A percentile compares a stretch with the other conserved stretches of the same genome.
These are phyloP conservation scores for Corapipo altera DNA, from an alignment of 2,113 vertebrate genomes.

Conservation along the genomic window DNA sequence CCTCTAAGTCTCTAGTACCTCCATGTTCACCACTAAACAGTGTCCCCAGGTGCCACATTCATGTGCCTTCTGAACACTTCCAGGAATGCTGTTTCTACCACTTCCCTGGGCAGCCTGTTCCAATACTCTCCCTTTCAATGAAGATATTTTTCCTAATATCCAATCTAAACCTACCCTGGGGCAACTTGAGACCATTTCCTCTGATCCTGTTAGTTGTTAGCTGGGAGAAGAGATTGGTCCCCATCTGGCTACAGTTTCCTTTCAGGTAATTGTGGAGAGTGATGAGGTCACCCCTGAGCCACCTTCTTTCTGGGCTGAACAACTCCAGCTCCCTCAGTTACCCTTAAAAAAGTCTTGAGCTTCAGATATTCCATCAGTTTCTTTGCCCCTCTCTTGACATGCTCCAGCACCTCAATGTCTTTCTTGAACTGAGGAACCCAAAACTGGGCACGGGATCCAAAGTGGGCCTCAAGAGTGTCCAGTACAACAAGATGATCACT, in stretches of 20 bases:
- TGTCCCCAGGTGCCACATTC: background rate
- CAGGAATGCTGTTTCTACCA: background rate
- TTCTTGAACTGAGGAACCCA: background rate
- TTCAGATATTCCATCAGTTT: background rate
- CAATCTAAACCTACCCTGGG: background rate
- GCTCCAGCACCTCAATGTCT: background rate
- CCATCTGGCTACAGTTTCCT: background rate
- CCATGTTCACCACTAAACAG: background rate
- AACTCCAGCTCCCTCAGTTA: background rate
- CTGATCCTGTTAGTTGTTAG: background rate
- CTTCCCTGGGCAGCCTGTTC: background rate
- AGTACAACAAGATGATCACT: background rate
- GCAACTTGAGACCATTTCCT: background rate
- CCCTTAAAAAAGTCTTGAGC: background rate
- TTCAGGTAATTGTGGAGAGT: background rate
- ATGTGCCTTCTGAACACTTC: background rate
- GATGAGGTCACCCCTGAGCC: background rate
- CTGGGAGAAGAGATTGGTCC: background rate
- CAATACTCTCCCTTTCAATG: background rate
- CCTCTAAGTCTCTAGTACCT: background rate
- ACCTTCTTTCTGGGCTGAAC: background rate
- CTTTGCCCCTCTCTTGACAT: background rate
- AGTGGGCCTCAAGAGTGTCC: background rate
- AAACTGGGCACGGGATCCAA: background rate
- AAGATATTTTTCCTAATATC: background rate